Conservation (phyloP, 2,888 invertebrate genomes). For the Carpatolechia fugitivella region DNA sequence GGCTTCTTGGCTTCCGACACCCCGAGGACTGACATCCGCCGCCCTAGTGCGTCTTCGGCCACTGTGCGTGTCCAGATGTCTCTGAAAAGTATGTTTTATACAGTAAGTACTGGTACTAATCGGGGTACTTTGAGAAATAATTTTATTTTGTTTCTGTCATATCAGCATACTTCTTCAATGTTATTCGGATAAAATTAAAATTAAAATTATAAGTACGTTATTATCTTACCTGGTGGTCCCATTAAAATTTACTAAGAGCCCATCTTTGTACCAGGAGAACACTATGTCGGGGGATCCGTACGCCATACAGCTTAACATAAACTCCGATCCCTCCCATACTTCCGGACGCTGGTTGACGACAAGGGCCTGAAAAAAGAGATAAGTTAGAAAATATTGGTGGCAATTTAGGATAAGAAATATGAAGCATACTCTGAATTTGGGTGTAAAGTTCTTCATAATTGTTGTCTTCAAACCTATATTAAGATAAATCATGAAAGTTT, state of each 20-base stretch:
- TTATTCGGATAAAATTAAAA: too few relatives aligned
- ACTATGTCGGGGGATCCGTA: conserved; percentile 86
- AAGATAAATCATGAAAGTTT: too few relatives aligned
- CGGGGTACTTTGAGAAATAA: too few relatives aligned
- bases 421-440: not conserved
- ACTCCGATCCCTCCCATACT: conserved; percentile 86
- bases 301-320: conserved; percentile 87
- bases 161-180: too few relatives aligned
- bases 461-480: too few relatives aligned
- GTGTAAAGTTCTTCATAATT: too few relatives aligned
- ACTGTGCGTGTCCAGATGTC: conserved; percentile 83
- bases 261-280: conserved; percentile 92
- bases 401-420: not conserved
- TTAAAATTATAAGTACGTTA: too few relatives aligned
- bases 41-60: conserved; percentile 71
- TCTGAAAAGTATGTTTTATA: conserved; percentile 51
- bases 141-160: too few relatives aligned
- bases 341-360: conserved; percentile 68
- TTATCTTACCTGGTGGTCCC: conserved; percentile 83
- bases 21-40: conserved; percentile 83
- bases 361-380: conserved; percentile 45
- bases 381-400: not conserved
- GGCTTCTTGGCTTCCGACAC: conserved; percentile 83
- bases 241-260: conserved; percentile 85
- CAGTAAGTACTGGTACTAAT: too few relatives aligned